Conservation (phyloP, 1,140 invertebrate species). For the Formica exsecta region DNA sequence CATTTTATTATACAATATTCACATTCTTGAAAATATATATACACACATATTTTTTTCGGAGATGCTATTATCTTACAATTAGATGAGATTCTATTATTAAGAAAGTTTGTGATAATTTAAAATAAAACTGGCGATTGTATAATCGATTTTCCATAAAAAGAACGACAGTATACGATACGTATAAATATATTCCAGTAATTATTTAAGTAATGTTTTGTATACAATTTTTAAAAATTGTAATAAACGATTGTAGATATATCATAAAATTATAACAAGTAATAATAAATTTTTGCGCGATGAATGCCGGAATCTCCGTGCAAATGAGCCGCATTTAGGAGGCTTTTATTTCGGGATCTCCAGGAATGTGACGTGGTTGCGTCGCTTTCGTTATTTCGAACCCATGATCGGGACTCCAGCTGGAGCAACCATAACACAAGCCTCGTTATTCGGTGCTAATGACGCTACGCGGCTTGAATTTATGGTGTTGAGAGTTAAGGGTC, state of each 20-base stretch:
- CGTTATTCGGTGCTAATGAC: slow-evolving; percentile 83
- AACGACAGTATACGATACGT: neutral
- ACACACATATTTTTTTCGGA: too few species aligned
- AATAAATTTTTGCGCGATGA: neutral
- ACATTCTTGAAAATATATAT: too few species aligned
- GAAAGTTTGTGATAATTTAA: too few species aligned
- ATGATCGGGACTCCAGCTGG: slow-evolving; percentile 67
- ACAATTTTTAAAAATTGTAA: neutral
- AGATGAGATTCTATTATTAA: too few species aligned
- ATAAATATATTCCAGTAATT: neutral
- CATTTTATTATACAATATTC: neutral
- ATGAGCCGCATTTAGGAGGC: slow-evolving; percentile 46
- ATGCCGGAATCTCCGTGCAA: slow-evolving; percentile 59
- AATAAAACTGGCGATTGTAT: too few species aligned
- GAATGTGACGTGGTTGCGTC: slow-evolving; percentile 75
- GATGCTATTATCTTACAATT: too few species aligned
- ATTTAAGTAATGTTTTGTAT: neutral
- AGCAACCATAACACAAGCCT: slow-evolving; percentile 78
- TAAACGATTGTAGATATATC: neutral
- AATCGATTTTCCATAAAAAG: neutral
- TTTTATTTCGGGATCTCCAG: slow-evolving; percentile 78
- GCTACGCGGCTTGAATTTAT: slow-evolving; percentile 78
- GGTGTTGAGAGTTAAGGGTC: slow-evolving; percentile 72
- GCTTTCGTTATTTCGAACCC: slow-evolving; percentile 74
- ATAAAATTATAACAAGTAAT: neutral